A percentile compares a stretch with the other conserved stretches of the same genome.
These are phyloP conservation scores for Tribolium madens DNA, from an alignment of 1,140 invertebrate species.

Conservation along the genomic window DNA sequence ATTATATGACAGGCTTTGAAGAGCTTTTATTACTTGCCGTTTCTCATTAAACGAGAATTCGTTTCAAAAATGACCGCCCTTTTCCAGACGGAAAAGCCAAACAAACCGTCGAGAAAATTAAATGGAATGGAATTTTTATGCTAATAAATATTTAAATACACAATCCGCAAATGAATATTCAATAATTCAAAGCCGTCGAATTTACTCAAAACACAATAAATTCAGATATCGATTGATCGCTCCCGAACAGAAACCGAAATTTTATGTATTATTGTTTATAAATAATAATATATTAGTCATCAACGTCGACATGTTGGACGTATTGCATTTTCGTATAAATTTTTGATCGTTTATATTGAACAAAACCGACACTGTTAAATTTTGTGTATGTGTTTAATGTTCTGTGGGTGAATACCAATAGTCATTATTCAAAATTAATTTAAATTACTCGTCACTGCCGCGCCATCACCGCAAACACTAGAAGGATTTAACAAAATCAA, in stretches of 20 bases:
- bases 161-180: slow-evolving; percentile 36
- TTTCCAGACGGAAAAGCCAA: background rate
- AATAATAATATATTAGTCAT: slow-evolving; percentile 19
- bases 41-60: slow-evolving; percentile 1
- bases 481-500: slow-evolving; percentile 19
- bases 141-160: slow-evolving; percentile 35
- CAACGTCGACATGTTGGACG: background rate
- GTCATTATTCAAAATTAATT: slow-evolving; percentile 32
- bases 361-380: slow-evolving; percentile 26
- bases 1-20: slow-evolving; percentile 19
- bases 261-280: slow-evolving; percentile 33
- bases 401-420: slow-evolving; percentile 7
- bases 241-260: slow-evolving; percentile 11
- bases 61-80: slow-evolving; percentile 7
- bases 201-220: slow-evolving; percentile 31
- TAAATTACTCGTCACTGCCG: slow-evolving; percentile 1
- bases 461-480: slow-evolving; percentile 1
- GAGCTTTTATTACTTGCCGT: background rate
- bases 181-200: slow-evolving; percentile 36
- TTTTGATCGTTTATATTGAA: slow-evolving; percentile 19
- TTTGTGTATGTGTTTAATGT: slow-evolving; percentile 30
- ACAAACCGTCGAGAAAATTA: slow-evolving; percentile 22
- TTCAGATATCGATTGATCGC: slow-evolving; percentile 17
- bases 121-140: slow-evolving; percentile 39
- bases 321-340: slow-evolving; percentile 16